Conservation (phyloP, 2,797 vertebrate genomes). For the Meda fulgida region DNA sequence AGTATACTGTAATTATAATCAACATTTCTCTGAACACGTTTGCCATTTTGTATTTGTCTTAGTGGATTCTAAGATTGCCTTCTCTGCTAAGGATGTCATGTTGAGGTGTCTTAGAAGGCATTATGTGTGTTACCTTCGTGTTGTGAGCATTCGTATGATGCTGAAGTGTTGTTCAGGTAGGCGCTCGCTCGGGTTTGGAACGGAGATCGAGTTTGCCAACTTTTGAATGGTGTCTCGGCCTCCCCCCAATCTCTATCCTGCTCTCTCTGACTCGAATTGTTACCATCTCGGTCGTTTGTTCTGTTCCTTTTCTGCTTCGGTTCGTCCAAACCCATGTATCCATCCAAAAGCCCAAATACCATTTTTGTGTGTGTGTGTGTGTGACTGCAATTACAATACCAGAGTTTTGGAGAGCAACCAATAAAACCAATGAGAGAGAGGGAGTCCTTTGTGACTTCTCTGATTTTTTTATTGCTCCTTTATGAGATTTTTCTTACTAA, state of each 20-base stretch:
- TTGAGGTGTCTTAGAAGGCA: background rate
- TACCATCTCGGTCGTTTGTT: slow-evolving; percentile 56
- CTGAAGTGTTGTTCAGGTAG: background rate
- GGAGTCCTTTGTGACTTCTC: slow-evolving; percentile 41
- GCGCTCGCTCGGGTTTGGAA: background rate
- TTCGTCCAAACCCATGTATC: slow-evolving; percentile 46
- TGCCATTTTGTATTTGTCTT: background rate
- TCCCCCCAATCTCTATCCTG: slow-evolving; percentile 31
- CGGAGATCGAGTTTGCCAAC: slow-evolving; percentile 28
- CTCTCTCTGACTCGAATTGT: slow-evolving; percentile 53
- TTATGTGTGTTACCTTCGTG: background rate
- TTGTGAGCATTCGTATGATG: background rate
- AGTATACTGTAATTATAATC: slow-evolving; percentile 2
- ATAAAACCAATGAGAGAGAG: slow-evolving; percentile 41
- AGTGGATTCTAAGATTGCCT: background rate
- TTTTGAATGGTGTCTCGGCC: slow-evolving; percentile 47
- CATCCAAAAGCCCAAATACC: slow-evolving; percentile 50
- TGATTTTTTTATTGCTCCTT: slow-evolving; percentile 48
- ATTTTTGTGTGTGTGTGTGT: slow-evolving; percentile 28
- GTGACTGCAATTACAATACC: slow-evolving; percentile 56
- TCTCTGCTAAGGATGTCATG: background rate
- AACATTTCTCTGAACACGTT: slow-evolving; percentile 1
- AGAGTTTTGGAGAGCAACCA: slow-evolving; percentile 56
- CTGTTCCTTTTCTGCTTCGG: slow-evolving; percentile 50
- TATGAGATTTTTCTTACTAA: slow-evolving; percentile 45